A percentile compares a stretch with the other conserved stretches of the same genome.
Evolutionary conservation across 2,888 invertebrate species (phyloP).

Genomic region (Ctena decussata): DNA sequence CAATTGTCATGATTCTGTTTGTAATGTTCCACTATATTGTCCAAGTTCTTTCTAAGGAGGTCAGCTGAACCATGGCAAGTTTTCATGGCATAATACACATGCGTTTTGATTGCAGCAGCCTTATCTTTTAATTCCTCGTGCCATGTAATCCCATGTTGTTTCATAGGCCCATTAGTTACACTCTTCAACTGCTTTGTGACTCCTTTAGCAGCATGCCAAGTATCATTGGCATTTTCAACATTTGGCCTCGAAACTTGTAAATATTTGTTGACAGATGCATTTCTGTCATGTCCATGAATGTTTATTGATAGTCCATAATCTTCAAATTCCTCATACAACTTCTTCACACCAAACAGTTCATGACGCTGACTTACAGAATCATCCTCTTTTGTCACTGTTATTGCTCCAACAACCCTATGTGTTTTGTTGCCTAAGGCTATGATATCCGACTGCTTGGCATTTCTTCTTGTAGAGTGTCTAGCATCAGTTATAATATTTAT

Average conservation of each 20-base stretch:
- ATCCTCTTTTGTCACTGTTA: slow-evolving; percentile 4
- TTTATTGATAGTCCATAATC: slow-evolving; percentile 8
- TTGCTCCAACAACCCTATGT: slow-evolving; percentile 7
- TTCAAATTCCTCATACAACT: slow-evolving; percentile 6
- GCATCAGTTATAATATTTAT: slow-evolving; percentile 29
- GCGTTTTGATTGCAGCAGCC: slow-evolving; percentile 30
- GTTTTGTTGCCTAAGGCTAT: slow-evolving; percentile 18
- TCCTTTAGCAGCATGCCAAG: slow-evolving; percentile 38
- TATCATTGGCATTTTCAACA: slow-evolving; percentile 30
- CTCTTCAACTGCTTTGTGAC: slow-evolving; percentile 23
- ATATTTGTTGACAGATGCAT: slow-evolving; percentile 19
- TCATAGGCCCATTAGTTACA: slow-evolving; percentile 20
- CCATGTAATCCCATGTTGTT: slow-evolving; percentile 23
- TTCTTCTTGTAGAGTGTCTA: slow-evolving; percentile 18
- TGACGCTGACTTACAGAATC: slow-evolving; percentile 14
- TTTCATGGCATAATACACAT: slow-evolving; percentile 34
- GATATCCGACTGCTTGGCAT: slow-evolving; percentile 12
- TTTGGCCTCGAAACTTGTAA: neutral
- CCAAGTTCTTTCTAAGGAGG: too few relatives aligned
- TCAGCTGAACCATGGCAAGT: slow-evolving; percentile 6
- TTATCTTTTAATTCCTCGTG: slow-evolving; percentile 30
- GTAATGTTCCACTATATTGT: too few relatives aligned
- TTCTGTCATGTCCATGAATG: slow-evolving; percentile 24
- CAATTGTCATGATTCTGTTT: slow-evolving; percentile 3
- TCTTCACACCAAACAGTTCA: slow-evolving; percentile 18